These are phyloP conservation scores for Hypanus sabinus DNA, from an alignment of 2,113 vertebrate species.

Conservation along the genomic window DNA sequence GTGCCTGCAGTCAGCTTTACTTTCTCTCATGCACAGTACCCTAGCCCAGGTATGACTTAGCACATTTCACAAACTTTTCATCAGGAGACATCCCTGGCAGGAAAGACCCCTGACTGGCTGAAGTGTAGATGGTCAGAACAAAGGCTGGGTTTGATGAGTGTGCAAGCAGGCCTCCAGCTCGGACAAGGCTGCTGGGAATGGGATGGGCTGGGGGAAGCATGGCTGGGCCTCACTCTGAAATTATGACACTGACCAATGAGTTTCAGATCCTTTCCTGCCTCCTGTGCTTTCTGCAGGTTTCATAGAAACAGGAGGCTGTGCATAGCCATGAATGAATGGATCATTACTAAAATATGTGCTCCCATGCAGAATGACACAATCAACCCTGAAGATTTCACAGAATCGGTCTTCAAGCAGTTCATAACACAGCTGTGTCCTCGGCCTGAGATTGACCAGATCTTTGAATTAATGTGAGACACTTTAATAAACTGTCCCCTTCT, in stretches of 20 bases:
- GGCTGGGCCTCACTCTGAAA: neutral
- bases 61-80: neutral
- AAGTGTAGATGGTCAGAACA: neutral
- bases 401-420: conserved; percentile 77
- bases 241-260: neutral
- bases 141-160: neutral
- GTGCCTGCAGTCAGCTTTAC: too few species aligned
- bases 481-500: neutral
- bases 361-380: conserved; percentile 75
- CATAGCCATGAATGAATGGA: neutral
- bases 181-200: neutral
- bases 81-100: too few species aligned
- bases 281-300: neutral
- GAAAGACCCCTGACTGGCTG: neutral
- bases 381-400: conserved; percentile 89
- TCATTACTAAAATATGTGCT: neutral
- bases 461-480: conserved; percentile 50
- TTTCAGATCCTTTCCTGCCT: neutral
- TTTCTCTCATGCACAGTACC: too few species aligned
- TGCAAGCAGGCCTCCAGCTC: too few species aligned
- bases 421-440: conserved; percentile 80
- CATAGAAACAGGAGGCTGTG: neutral
- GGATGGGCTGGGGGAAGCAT: neutral
- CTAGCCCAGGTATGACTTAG: too few species aligned
- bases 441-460: conserved; percentile 91